Evolutionary conservation across 2,888 invertebrate genomes (phyloP).

Genomic region (Saturnia japonica): DNA sequence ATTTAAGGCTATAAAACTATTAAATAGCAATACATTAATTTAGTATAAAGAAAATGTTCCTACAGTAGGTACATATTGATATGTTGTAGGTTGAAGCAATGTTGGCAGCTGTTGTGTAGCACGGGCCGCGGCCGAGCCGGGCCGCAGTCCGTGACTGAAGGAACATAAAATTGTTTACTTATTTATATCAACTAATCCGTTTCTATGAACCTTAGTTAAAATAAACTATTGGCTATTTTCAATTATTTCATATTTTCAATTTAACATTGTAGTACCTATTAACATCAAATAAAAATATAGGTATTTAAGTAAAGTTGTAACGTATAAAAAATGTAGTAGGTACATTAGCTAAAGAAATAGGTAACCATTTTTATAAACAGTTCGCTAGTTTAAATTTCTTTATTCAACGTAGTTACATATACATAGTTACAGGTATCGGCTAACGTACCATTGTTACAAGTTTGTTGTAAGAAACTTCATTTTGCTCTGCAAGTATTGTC

Average conservation of each 20-base stretch:
- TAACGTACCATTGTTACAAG: neutral
- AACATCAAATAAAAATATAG: neutral
- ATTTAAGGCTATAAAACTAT: neutral
- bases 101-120: slow-evolving; percentile 38
- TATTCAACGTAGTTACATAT: neutral
- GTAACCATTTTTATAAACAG: neutral
- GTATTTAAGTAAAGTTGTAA: neutral
- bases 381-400: neutral
- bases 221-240: slow-evolving; percentile 45
- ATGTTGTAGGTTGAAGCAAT: slow-evolving; percentile 38
- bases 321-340: neutral
- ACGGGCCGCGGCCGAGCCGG: slow-evolving; percentile 26
- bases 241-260: slow-evolving; percentile 22
- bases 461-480: neutral
- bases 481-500: neutral
- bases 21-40: neutral
- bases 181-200: slow-evolving; percentile 52
- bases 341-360: no score
- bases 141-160: slow-evolving; percentile 50
- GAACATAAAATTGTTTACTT: slow-evolving; percentile 61
- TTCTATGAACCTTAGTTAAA: slow-evolving; percentile 57
- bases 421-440: neutral
- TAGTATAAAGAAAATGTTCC: slow-evolving; percentile 26
- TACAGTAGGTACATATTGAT: neutral
- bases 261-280: slow-evolving; percentile 7